Percentiles rank a stretch among this genome's conserved stretches.
Evolutionary conservation across 2,113 vertebrate species (phyloP).

Genomic region (Paradoxurus hermaphroditus): DNA sequence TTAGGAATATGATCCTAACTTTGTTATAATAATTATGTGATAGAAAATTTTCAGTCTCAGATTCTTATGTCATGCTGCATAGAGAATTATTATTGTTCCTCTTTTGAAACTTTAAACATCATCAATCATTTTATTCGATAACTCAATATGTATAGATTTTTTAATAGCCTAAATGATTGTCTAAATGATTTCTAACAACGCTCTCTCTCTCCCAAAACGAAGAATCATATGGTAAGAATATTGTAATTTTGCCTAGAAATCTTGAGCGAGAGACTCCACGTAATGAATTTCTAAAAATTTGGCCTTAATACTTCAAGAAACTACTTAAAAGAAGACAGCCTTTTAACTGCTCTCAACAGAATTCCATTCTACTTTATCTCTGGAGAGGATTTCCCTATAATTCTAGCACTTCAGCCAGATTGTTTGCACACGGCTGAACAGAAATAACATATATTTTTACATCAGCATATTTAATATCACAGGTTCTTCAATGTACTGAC

Average conservation of each 20-base stretch:
- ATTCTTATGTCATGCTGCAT: neutral
- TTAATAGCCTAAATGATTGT: neutral
- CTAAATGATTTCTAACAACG: neutral
- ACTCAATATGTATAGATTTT: slow-evolving; percentile 1
- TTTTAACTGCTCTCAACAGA: slow-evolving; percentile 52
- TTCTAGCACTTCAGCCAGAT: slow-evolving; percentile 58
- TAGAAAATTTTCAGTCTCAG: slow-evolving; percentile 56
- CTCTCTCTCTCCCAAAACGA: neutral
- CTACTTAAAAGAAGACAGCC: slow-evolving; percentile 54
- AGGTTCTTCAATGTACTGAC: slow-evolving; percentile 63
- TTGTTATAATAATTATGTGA: slow-evolving; percentile 50
- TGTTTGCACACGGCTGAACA: slow-evolving; percentile 65
- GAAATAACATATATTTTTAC: slow-evolving; percentile 72
- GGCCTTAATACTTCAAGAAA: slow-evolving; percentile 49
- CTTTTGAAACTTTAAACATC: slow-evolving; percentile 18
- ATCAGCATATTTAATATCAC: slow-evolving; percentile 69
- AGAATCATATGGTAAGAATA: neutral
- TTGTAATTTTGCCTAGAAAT: slow-evolving; percentile 36
- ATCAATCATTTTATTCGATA: slow-evolving; percentile 51
- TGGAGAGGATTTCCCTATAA: slow-evolving; percentile 58
- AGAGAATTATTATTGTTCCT: slow-evolving; percentile 25
- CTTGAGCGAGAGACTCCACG: neutral
- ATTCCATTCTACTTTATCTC: slow-evolving; percentile 59
- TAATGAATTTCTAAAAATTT: slow-evolving; percentile 69
- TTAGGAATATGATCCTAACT: slow-evolving; percentile 48